These are phyloP conservation scores for Gymnobelideus leadbeateri DNA, from an alignment of 2,113 vertebrate species.

Conservation along the genomic window DNA sequence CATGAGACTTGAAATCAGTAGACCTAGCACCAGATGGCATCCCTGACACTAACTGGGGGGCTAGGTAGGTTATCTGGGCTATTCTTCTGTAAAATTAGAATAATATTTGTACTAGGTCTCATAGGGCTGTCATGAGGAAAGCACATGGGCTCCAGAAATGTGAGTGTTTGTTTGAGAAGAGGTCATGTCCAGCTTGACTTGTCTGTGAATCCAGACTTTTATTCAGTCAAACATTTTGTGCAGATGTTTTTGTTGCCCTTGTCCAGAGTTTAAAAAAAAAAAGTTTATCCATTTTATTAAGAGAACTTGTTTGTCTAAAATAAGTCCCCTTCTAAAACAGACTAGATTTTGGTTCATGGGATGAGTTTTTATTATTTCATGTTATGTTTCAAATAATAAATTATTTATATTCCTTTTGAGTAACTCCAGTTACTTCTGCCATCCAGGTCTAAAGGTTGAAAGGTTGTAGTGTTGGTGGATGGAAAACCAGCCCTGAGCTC, in stretches of 20 bases:
- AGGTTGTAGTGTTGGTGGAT: not conserved
- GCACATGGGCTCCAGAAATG: not conserved
- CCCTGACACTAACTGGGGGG: conserved; percentile 20
- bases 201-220: not conserved
- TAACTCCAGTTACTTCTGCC: not conserved
- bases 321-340: not conserved
- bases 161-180: not conserved
- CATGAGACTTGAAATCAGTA: not conserved
- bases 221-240: conserved; percentile 37
- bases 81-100: conserved; percentile 29
- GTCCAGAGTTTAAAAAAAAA: conserved; percentile 48
- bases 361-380: conserved; percentile 25
- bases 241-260: conserved; percentile 2
- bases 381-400: not conserved
- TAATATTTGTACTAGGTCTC: not conserved
- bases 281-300: conserved; percentile 42
- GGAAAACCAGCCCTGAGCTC: conserved; percentile 14
- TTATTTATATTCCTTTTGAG: conserved; percentile 24
- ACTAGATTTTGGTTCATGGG: not conserved
- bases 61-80: not conserved
- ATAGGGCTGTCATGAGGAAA: not conserved
- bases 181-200: not conserved
- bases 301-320: not conserved
- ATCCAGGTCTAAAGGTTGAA: not conserved
- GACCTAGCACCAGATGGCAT: not conserved